Conservation (phyloP, 2,113 vertebrate genomes). For the Fulica atra region DNA sequence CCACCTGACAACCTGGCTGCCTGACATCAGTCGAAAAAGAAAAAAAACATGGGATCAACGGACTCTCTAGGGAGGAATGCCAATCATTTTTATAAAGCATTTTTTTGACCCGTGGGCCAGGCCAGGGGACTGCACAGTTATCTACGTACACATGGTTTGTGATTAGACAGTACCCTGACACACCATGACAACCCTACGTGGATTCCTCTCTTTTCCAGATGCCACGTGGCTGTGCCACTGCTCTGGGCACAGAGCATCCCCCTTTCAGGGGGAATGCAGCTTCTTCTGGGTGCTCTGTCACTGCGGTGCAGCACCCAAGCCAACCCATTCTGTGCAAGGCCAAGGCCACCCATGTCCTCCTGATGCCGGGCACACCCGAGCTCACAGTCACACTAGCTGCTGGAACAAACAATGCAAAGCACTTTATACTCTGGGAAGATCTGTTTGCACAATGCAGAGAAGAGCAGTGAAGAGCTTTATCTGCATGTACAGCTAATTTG, state of each 20-base stretch:
- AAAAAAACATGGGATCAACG: neutral
- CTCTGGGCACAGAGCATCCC: neutral
- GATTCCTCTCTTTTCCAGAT: neutral
- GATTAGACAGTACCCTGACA: neutral
- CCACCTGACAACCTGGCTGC: neutral
- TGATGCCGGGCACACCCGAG: neutral
- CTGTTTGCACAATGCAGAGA: neutral
- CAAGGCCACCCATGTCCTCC: neutral
- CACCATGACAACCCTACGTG: rapidly evolving
- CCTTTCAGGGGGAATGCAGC: rapidly evolving
- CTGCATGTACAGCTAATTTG: neutral
- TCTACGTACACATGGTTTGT: rapidly evolving
- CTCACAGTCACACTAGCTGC: rapidly evolving
- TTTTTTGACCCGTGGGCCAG: neutral
- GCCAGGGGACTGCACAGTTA: neutral
- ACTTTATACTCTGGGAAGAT: neutral
- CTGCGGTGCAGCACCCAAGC: neutral
- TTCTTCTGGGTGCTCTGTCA: neutral
- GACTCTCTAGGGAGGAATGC: neutral
- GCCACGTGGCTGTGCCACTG: neutral
- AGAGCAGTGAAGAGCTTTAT: neutral
- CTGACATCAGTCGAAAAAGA: neutral
- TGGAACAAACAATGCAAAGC: neutral
- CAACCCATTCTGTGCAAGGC: neutral
- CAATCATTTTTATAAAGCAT: neutral